phyloP scores from a whole-genome alignment of 2,888 invertebrate species.

The Andrena chrysosceles region DNA sequence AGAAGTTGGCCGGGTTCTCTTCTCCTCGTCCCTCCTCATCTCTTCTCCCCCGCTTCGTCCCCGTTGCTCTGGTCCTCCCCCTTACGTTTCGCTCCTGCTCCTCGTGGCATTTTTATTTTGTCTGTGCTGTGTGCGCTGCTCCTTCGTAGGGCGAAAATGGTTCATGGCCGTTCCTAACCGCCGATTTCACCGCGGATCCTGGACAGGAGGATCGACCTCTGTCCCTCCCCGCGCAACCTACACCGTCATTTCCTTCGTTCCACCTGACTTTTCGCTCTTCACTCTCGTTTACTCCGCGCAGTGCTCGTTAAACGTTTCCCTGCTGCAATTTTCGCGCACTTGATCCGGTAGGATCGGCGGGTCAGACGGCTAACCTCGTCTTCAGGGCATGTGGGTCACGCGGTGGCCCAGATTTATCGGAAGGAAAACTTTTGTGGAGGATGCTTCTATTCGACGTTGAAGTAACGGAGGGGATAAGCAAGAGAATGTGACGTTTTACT shows the following conservation, averaged over 20 bases:
- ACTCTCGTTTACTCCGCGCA: background rate
- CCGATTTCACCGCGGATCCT: constrained; percentile 73
- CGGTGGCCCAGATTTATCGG: background rate
- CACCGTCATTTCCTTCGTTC: background rate
- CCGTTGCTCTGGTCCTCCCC: constrained; percentile 43
- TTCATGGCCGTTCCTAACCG: constrained; percentile 80
- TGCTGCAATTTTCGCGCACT: background rate
- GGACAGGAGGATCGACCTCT: constrained; percentile 68
- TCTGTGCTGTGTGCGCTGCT: constrained; percentile 78
- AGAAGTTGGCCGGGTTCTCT: constrained; percentile 75
- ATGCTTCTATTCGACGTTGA: background rate
- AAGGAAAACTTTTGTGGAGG: background rate
- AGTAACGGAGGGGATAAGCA: background rate
- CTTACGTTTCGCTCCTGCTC: constrained; percentile 56
- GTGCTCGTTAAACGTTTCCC: background rate
- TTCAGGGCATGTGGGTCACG: too few relatives aligned
- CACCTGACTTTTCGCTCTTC: too few relatives aligned
- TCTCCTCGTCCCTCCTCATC: constrained; percentile 54
- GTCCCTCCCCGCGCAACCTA: background rate
- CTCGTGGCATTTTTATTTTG: constrained; percentile 81
- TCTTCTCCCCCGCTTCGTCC: constrained; percentile 60
- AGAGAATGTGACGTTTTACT: too few relatives aligned
- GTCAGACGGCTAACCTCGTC: too few relatives aligned
- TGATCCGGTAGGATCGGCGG: too few relatives aligned
- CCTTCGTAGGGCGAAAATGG: constrained; percentile 80